These are phyloP conservation scores for Albula glossodonta DNA, from an alignment of 2,113 vertebrate species.

Conservation along the genomic window DNA sequence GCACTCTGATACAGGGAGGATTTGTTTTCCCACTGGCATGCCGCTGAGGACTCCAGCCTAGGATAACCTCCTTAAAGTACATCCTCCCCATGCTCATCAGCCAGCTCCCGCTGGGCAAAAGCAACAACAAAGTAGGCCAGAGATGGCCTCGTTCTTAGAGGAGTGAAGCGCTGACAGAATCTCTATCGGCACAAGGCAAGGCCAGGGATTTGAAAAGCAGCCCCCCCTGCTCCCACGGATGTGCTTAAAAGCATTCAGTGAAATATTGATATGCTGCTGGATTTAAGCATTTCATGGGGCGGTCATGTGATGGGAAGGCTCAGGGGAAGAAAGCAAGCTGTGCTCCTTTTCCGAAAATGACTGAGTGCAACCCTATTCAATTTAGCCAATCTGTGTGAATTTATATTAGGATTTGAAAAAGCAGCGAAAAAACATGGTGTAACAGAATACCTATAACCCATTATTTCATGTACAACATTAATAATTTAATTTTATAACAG, in stretches of 20 bases:
- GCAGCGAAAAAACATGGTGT: background rate
- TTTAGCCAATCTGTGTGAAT: background rate
- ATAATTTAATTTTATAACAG: background rate
- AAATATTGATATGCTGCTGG: slow-evolving; percentile 57
- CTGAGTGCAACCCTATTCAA: background rate
- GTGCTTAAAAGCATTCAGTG: slow-evolving; percentile 48
- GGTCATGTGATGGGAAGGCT: background rate
- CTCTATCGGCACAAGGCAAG: slow-evolving; percentile 34
- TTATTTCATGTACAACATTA: background rate
- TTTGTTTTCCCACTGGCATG: background rate
- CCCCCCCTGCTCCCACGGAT: slow-evolving; percentile 35
- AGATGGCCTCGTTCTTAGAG: slow-evolving; percentile 23
- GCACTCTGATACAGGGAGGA: background rate
- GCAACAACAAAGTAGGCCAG: slow-evolving; percentile 48
- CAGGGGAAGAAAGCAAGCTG: background rate
- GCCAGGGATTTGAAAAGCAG: slow-evolving; percentile 39
- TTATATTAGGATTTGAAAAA: background rate
- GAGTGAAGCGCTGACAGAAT: slow-evolving; percentile 30
- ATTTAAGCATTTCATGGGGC: background rate
- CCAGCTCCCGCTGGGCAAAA: slow-evolving; percentile 27
- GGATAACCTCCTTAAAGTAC: slow-evolving; percentile 27
- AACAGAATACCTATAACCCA: background rate
- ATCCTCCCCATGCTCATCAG: slow-evolving; percentile 40
- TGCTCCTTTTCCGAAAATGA: background rate
- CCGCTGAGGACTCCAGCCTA: slow-evolving; percentile 5